phyloP scores from a whole-genome alignment of 2,797 vertebrate species.

The Lagocephalus sceleratus region DNA sequence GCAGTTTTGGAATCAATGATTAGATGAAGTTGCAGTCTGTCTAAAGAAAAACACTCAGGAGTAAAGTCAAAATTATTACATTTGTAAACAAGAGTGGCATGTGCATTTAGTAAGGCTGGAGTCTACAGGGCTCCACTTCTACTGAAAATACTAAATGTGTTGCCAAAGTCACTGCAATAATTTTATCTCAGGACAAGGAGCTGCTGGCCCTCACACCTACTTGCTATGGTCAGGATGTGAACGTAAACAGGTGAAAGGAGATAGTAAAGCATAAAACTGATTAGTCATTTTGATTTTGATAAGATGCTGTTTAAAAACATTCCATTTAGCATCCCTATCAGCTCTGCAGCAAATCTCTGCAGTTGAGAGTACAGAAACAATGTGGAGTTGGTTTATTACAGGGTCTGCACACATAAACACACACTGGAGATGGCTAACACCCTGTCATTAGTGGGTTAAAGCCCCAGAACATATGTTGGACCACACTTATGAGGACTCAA shows the following conservation, averaged over 20 bases:
- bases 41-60: neutral
- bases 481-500: no score
- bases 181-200: no score
- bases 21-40: neutral
- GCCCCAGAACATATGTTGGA: neutral
- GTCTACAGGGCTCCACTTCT: no score
- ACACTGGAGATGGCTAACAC: constrained; percentile 33
- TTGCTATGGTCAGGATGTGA: no score
- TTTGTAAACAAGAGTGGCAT: no score
- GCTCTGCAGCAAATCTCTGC: neutral
- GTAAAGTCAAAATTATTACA: no score
- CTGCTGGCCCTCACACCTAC: no score
- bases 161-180: no score
- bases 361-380: constrained; percentile 4
- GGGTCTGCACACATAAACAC: constrained; percentile 8
- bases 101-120: no score
- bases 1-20: neutral
- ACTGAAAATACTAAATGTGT: no score
- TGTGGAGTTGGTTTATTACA: constrained; percentile 41
- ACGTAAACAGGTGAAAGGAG: no score
- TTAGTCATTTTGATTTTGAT: neutral
- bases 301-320: neutral
- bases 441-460: constrained; percentile 43
- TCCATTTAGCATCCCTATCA: neutral
- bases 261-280: neutral